Conservation (phyloP, 2,113 vertebrate species). For the Formicarius rufipectus region DNA sequence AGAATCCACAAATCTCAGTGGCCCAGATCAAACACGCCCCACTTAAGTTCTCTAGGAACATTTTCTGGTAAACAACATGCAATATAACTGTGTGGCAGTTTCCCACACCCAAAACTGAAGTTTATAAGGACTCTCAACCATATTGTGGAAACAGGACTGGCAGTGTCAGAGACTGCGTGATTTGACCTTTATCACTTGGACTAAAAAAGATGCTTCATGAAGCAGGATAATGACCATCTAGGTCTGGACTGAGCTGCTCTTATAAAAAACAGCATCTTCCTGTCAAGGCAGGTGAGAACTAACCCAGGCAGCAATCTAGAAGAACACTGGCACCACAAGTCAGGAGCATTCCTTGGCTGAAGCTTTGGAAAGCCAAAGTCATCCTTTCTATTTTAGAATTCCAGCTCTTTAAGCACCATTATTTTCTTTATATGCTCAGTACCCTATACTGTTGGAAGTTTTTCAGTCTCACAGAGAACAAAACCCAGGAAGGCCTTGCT, state of each 20-base stretch:
- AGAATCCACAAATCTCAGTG: neutral
- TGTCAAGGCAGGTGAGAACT: neutral
- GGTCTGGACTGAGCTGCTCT: neutral
- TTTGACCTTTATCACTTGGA: neutral
- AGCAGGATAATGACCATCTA: neutral
- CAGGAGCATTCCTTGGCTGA: neutral
- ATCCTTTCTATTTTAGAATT: neutral
- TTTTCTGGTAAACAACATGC: neutral
- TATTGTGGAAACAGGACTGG: rapidly evolving
- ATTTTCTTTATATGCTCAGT: neutral
- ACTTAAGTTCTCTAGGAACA: neutral
- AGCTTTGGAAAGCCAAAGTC: neutral
- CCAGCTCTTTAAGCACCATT: neutral
- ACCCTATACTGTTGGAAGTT: neutral
- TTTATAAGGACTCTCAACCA: neutral
- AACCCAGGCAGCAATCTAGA: neutral
- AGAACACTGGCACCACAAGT: neutral
- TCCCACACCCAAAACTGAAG: neutral
- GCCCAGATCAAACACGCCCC: neutral
- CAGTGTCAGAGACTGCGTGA: rapidly evolving
- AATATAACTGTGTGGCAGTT: neutral
- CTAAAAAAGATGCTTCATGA: neutral
- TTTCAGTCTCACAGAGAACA: neutral
- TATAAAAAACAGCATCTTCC: neutral
- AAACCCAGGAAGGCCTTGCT: neutral